These are phyloP conservation scores for Axinella damicornis DNA, from an alignment of 37 sponge, comb jelly and placozoan genomes.

Conservation along the genomic window DNA sequence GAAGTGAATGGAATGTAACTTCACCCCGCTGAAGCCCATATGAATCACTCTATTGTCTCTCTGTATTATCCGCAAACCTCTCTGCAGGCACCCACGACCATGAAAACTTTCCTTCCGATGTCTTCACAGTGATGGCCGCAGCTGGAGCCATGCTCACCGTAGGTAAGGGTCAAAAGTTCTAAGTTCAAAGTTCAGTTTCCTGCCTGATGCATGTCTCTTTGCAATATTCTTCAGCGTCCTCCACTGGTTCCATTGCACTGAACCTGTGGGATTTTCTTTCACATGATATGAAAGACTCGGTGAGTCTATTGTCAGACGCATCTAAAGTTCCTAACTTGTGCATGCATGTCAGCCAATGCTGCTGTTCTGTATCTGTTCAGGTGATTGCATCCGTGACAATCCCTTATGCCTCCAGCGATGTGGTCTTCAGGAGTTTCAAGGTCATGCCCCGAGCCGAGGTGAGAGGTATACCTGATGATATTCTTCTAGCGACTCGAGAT, in stretches of 20 bases:
- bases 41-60: too few species aligned
- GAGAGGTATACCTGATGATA: too few species aligned
- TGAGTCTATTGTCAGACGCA: too few species aligned
- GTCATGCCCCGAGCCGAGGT: constrained; percentile 82
- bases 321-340: too few species aligned
- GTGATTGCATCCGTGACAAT: constrained; percentile 68
- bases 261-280: constrained; percentile 63
- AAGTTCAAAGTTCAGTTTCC: too few species aligned
- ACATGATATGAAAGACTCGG: constrained; percentile 62
- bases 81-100: constrained; percentile 75
- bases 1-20: too few species aligned
- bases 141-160: constrained; percentile 73
- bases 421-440: constrained; percentile 66
- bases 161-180: constrained; percentile 30
- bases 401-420: constrained; percentile 38
- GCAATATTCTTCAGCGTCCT: not conserved
- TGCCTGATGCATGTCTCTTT: not conserved
- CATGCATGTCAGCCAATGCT: too few species aligned
- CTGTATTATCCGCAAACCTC: constrained; percentile 80
- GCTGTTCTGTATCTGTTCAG: constrained; percentile 8
- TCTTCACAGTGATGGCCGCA: constrained; percentile 75
- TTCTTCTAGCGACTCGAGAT: too few species aligned
- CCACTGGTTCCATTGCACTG: constrained; percentile 18
- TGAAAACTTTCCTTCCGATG: constrained; percentile 83
- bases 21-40: too few species aligned